Evolutionary conservation across 2,888 invertebrate species (phyloP), one percentile per base, ranked within the genome.

Genomic region (Smittia aterrima): DNA sequence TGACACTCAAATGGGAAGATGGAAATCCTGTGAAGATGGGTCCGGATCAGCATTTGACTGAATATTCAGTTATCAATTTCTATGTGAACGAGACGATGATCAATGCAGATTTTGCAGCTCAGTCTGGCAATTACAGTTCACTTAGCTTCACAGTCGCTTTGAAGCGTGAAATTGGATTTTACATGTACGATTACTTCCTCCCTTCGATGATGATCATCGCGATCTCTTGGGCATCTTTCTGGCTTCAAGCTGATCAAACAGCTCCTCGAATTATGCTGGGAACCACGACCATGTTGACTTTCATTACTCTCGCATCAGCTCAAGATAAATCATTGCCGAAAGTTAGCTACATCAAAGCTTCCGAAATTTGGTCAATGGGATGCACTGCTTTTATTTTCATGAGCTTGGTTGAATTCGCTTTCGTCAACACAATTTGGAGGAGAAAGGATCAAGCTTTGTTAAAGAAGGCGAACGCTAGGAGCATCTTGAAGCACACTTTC

Each of bases 201-300:
- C 94, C 94, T 1, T 93, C 93, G 6, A 92, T 93, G 85, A 86
- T 94, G 80, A 88, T 94, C 78, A 93, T 94, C 1, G 90, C 90
- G 4, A 92, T 92, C 78, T 93, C 93, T 0, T 94, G 93, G 93
- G 93, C 94, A 11, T 92, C 93, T 0, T 94, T 94, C 80, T 94
- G 93, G 93, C 82, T 94, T 75, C 93, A 93, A 81, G 91, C 93
- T 70, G 93, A 93, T 80, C 92, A 93, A 41, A 88, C 92, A 13
- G 90, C 93, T 1, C 93, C 93, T 11, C 86, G 93, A 78, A 92
- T 92, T 71, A 91, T 91, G 74, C 83, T 93, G 78, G 93, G 92
- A 89, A 84, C 81, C 79, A 71, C 62, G 38, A 58, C 24, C 16
- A 13, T 38, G 40, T 32, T 66, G 18, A 92, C 94, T 54, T 94